Base-by-base conservation (phyloP, 2,888 invertebrate species). In the Lucinisca nassula region DNA sequence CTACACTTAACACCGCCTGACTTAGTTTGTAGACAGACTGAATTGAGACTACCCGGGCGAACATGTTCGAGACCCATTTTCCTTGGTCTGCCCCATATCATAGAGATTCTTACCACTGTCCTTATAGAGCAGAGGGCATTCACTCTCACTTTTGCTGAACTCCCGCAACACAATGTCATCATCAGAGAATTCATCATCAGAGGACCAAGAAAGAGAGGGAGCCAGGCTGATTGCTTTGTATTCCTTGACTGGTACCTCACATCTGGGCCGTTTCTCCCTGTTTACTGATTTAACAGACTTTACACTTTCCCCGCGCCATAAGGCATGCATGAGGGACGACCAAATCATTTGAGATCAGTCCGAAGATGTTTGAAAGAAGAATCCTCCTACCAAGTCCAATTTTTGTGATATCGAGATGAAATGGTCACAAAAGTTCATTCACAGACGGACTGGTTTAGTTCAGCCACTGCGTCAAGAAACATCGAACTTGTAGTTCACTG, bases 321-420 rank as follows among this genome's bases (percentile, higher is more conserved):
- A 87, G 85, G 89, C 89, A 75, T 85, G 79, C 89, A 89, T 89
- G 27, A 84, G 84, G 10, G 82, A 75, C 12, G 79, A 55, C 89
- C 89, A 89, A 89, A 89, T 89, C 89, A 89, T 89, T 51, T 70
- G 80, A 84, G 89, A 84, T 85, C 85, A n/a, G n/a, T n/a, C n/a
- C n/a, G n/a, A n/a, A n/a, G n/a, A n/a, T n/a, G n/a, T n/a, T n/a
- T n/a, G n/a, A n/a, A n/a, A n/a, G n/a, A n/a, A n/a, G n/a, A n/a
- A n/a, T n/a, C n/a, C n/a, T n/a, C n/a, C n/a, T n/a, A n/a, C n/a
- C n/a, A n/a, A n/a, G n/a, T n/a, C n/a, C n/a, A n/a, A n/a, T n/a
- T n/a, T n/a, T n/a, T n/a, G n/a, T n/a, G n/a, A n/a, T n/a, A n/a
- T n/a, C n/a, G n/a, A n/a, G n/a, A n/a, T n/a, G n/a, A n/a, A n/a